A percentile compares a stretch with the other conserved stretches of the same genome.
These are phyloP conservation scores for Plectrocnemia conspersa DNA, from an alignment of 1,140 invertebrate species.

Conservation along the genomic window DNA sequence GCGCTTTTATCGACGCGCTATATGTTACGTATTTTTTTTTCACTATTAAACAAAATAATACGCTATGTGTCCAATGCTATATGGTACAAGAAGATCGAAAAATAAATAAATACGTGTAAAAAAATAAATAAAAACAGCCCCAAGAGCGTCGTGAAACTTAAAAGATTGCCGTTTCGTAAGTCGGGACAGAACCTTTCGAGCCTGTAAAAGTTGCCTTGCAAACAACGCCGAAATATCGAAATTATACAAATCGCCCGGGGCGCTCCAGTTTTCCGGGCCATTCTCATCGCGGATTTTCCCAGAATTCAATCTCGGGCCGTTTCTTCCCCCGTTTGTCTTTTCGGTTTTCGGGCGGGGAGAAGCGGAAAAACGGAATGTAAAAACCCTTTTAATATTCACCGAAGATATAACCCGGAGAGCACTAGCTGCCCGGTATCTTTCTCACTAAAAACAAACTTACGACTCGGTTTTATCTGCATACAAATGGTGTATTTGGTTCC, in stretches of 20 bases:
- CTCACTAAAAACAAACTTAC: slow-evolving; percentile 35
- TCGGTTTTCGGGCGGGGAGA: neutral
- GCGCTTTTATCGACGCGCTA: too few species aligned
- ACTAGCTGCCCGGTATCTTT: slow-evolving; percentile 27
- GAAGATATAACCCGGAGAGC: slow-evolving; percentile 29
- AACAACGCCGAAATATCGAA: slow-evolving; percentile 26
- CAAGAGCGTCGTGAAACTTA: neutral
- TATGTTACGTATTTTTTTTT: too few species aligned
- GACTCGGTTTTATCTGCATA: slow-evolving; percentile 31
- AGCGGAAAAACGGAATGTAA: slow-evolving; percentile 11
- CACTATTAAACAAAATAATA: too few species aligned
- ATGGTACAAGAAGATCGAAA: too few species aligned
- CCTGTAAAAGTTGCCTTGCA: slow-evolving; percentile 12
- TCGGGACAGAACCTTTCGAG: neutral
- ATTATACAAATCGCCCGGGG: slow-evolving; percentile 31
- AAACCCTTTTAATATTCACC: slow-evolving; percentile 33
- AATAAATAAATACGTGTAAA: too few species aligned
- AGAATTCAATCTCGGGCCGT: slow-evolving; percentile 20
- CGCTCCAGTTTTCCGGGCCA: slow-evolving; percentile 19
- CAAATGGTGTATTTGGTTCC: slow-evolving; percentile 33
- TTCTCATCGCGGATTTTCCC: slow-evolving; percentile 30
- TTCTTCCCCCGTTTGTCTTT: slow-evolving; percentile 21
- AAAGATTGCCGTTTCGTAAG: neutral
- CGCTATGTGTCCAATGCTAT: too few species aligned
- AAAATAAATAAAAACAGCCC: neutral